A percentile compares a stretch with the other conserved stretches of the same genome.
phyloP scores from a whole-genome alignment of 2,888 invertebrate species.

The Tachystola acroxantha region DNA sequence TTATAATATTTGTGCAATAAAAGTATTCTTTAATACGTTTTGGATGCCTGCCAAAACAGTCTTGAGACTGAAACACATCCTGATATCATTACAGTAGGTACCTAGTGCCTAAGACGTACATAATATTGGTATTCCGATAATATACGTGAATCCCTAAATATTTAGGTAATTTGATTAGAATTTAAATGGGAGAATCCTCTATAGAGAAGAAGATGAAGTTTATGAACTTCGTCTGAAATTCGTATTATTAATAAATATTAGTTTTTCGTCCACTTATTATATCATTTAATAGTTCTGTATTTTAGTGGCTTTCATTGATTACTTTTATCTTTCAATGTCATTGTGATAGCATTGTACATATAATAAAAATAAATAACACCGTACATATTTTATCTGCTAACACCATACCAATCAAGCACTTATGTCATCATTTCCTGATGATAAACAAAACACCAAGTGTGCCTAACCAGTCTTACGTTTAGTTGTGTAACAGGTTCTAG shows the following conservation, averaged over 20 bases:
- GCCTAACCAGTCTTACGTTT: background rate
- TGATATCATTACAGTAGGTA: background rate
- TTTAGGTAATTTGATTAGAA: no score
- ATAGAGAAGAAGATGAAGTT: no score
- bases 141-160: no score
- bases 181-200: no score
- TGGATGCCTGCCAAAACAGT: background rate
- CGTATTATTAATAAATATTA: no score
- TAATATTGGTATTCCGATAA: no score
- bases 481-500: background rate
- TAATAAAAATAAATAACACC: constrained; percentile 14
- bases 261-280: no score
- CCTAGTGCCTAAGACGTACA: no score
- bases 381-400: background rate
- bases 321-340: constrained; percentile 51
- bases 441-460: constrained; percentile 10
- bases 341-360: constrained; percentile 23
- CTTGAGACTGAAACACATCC: background rate
- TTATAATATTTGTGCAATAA: constrained; percentile 1
- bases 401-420: constrained; percentile 7
- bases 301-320: constrained; percentile 39
- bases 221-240: no score
- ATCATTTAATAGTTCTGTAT: constrained; percentile 5
- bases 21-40: background rate
- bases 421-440: constrained; percentile 22